Conservation (phyloP, 2,113 vertebrate species). For the Podiceps cristatus region DNA sequence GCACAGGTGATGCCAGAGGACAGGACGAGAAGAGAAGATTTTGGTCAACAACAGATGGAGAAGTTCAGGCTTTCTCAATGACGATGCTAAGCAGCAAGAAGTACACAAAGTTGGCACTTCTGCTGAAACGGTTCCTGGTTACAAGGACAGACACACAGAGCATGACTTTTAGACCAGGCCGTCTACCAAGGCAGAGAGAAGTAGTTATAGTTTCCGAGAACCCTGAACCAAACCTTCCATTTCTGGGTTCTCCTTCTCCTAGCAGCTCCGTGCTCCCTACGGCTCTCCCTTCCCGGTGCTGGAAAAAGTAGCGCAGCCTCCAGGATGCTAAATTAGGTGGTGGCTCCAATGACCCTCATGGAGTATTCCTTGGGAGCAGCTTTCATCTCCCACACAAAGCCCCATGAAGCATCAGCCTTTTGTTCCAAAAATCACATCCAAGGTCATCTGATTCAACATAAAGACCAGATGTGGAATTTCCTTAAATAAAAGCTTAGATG, state of each 20-base stretch:
- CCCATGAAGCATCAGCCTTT: background rate
- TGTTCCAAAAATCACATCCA: slow-evolving; percentile 2
- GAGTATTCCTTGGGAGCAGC: background rate
- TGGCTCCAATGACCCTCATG: background rate
- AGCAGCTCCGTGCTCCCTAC: background rate
- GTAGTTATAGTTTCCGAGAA: background rate
- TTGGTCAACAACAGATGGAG: background rate
- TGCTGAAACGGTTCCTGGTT: background rate
- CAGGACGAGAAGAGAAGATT: background rate
- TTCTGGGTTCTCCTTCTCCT: background rate
- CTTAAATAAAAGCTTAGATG: background rate
- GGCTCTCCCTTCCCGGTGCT: background rate
- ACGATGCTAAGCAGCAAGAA: background rate
- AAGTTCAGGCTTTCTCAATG: background rate
- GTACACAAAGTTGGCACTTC: rapidly evolving
- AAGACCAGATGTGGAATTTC: background rate
- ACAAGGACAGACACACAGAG: background rate
- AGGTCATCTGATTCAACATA: background rate
- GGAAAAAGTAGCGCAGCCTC: background rate
- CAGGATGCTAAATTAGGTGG: background rate
- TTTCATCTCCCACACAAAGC: background rate
- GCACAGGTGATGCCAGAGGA: background rate
- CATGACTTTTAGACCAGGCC: background rate
- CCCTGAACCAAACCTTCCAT: background rate
- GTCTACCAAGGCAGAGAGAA: background rate